These are phyloP conservation scores for Erpobdella octoculata DNA, from an alignment of 2,888 invertebrate genomes.

Conservation along the genomic window DNA sequence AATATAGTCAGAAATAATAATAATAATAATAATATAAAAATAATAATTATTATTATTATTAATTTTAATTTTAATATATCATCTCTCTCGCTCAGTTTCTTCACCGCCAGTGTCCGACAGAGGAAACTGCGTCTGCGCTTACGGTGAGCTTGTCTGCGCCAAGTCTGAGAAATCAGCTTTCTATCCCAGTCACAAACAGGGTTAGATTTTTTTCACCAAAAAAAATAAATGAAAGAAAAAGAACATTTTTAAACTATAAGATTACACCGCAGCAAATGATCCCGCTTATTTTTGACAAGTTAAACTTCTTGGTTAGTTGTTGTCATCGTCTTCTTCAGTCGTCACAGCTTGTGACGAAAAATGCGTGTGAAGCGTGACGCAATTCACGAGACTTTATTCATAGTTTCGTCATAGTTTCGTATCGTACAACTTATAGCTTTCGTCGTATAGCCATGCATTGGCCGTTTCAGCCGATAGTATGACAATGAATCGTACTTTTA, in stretches of 20 bases:
- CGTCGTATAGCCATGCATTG: too few relatives aligned
- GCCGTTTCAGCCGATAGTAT: too few relatives aligned
- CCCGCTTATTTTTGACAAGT: too few relatives aligned
- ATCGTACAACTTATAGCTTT: too few relatives aligned
- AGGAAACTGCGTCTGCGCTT: conserved; percentile 30
- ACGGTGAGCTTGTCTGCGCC: conserved; percentile 33
- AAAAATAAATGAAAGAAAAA: neutral
- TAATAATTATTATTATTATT: neutral
- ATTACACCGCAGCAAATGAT: too few relatives aligned
- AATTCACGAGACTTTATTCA: too few relatives aligned
- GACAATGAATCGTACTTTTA: too few relatives aligned
- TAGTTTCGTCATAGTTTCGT: too few relatives aligned
- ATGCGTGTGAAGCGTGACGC: too few relatives aligned
- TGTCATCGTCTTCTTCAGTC: too few relatives aligned
- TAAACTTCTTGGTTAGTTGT: too few relatives aligned
- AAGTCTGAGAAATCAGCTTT: conserved; percentile 22
- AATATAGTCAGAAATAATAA: neutral
- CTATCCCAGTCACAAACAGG: conserved; percentile 9
- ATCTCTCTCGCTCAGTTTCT: neutral
- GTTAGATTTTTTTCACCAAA: neutral
- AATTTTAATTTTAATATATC: neutral
- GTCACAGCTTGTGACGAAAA: too few relatives aligned
- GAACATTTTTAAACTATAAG: neutral
- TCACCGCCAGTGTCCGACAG: neutral
- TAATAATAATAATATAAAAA: neutral